Base-by-base conservation (phyloP, 2,888 invertebrate species). In the Thera britannica region DNA sequence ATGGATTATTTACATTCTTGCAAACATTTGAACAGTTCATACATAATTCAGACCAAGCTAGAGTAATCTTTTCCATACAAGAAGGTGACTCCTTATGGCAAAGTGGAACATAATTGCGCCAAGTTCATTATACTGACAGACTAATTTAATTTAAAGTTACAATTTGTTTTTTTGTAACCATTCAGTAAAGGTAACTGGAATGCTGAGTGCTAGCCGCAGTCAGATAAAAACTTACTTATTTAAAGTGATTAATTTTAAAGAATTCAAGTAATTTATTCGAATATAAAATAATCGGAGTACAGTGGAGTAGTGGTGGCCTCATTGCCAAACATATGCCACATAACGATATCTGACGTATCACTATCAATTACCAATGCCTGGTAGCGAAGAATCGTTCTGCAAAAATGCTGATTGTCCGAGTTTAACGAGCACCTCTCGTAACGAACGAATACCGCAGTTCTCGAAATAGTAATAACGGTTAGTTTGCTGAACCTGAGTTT, bases 381-480 rank as follows among this genome's bases (percentile, higher is more conserved):
- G 52, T 52, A 7, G 52, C 34, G 8, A 52, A 7, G 12, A 51
- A 51, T 12, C 23, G 23, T 41, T 41, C 36, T 11, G 56, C 41
- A 41, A 56, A 41, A 41, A 41, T 56, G 12, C 41, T 52, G 23
- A 34, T 23, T 52, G 9, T 34, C 44, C 12, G 23, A 44, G 57
- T 57, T 56, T 12, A 44, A 49, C 56, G 23, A 62, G 46, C 8
- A 52, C 35, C n/a, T 44, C 2, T 44, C 9, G 34, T 41, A 49
- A 52, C 62, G 44, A 59, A 58, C 68, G 65, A 70, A 69, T 61
- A 62, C 60, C 59, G 71, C 71, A 65, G 71, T 71, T 69, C 72
- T 72, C 72, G 70, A 70, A 75, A 72, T 72, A 69, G 72, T 75
- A 75, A 75, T 75, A 72, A 73, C 70, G 71, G 74, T 73, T 75